These are phyloP conservation scores for Aleiodes leptofemur DNA, from an alignment of 2,888 invertebrate species.

Conservation along the genomic window DNA sequence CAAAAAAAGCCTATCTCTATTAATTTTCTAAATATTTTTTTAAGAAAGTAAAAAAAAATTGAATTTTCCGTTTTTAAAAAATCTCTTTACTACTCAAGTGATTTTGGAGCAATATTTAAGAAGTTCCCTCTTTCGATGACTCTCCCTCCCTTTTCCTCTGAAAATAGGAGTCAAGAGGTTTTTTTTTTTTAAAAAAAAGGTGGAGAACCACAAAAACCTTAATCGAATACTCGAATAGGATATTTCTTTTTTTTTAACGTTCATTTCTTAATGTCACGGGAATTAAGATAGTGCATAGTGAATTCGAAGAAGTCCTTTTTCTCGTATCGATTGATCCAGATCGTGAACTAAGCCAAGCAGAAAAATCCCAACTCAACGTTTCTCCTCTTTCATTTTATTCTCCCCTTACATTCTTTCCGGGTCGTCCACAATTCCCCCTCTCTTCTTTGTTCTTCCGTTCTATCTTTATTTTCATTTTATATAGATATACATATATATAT, in stretches of 20 bases:
- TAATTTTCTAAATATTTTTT: no score
- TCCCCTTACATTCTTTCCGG: conserved; percentile 49
- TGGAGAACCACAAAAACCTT: background rate
- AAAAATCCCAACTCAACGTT: conserved; percentile 58
- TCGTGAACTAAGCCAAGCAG: conserved; percentile 64
- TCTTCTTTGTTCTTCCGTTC: conserved; percentile 50
- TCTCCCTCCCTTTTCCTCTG: background rate
- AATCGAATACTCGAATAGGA: background rate
- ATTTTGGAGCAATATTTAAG: background rate
- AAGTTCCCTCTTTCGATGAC: background rate
- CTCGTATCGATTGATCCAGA: conserved; percentile 60
- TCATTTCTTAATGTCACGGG: conserved; percentile 52
- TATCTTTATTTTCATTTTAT: conserved; percentile 43
- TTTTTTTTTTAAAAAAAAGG: background rate
- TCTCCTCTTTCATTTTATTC: conserved; percentile 37
- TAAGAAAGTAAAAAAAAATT: no score
- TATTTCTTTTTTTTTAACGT: background rate
- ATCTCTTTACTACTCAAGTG: background rate
- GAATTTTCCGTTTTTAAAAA: no score
- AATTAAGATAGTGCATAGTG: conserved; percentile 60
- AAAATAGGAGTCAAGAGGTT: background rate
- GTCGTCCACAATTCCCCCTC: conserved; percentile 44
- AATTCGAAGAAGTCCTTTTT: conserved; percentile 47
- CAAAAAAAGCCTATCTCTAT: no score
- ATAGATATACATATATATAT: conserved; percentile 5